Evolutionary conservation across 1,140 invertebrate species (phyloP), one percentile per base, ranked within the genome.

Genomic region (Camponotus floridanus): DNA sequence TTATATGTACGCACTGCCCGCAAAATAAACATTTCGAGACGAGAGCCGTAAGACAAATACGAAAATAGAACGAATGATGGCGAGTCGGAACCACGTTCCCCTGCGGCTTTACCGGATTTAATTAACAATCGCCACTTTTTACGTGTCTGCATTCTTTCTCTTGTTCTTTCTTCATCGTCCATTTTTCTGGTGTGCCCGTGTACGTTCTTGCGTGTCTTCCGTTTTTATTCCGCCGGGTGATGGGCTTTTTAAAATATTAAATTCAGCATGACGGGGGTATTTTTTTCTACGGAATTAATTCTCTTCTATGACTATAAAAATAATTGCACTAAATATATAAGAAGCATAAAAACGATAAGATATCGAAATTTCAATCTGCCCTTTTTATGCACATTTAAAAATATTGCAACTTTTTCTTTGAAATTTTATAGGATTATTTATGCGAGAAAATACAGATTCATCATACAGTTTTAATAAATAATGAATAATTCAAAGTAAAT

Each of bases 71-170:
- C 62, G 81, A 87, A 87, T 81, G 78, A 86, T 62, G 64, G 76
- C 81, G 78, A 80, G 74, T 87, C 78, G 86, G 81, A 55, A 70
- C 67, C 65, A 73, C 67, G 68, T 68, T 67, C 36, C 78, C 59
- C 64, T 79, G 55, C 84, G 88, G 90, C 91, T 92, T 26, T 88
- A 90, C 64, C 78, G 83, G 88, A 92, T 92, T 93, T 92, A 93
- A 94, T 94, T 94, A 93, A 93, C 92, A 92, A 93, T 92, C 86
- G 88, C 78, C 74, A 92, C 92, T 93, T 93, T 93, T 93, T 92
- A 91, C 87, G 83, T 88, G 91, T 91, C 89, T 92, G 87, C 68
- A 73, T 84, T 74, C 62, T 59, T 84, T 76, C 55, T 33, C 39
- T 26, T 18, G 42, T 64, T 78, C 61, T 64, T 76, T 62, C 81